A percentile compares a stretch with the other conserved stretches of the same genome.
Evolutionary conservation across 2,113 vertebrate genomes (phyloP).

Genomic region (Engystomops pustulosus): DNA sequence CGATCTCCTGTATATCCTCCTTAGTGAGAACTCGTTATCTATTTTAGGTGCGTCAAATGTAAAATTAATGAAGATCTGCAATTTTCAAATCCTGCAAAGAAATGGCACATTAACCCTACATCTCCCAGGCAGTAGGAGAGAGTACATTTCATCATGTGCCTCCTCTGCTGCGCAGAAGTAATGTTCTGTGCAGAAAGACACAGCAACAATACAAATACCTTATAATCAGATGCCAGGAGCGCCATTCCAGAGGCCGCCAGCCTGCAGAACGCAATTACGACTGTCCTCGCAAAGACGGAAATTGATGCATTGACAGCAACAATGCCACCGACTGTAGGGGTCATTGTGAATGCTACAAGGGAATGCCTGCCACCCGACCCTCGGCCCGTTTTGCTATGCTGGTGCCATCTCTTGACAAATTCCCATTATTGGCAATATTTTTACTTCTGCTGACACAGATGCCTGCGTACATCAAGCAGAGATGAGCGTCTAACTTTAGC

Average conservation of each 20-base stretch:
- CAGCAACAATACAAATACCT: not conserved
- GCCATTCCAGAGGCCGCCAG: not conserved
- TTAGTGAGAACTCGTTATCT: not conserved
- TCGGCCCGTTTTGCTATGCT: too few species aligned
- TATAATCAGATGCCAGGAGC: not conserved
- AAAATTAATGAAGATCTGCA: not conserved
- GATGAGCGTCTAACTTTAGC: constrained; percentile 22
- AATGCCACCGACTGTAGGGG: not conserved
- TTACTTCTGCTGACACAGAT: not conserved
- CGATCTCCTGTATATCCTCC: not conserved
- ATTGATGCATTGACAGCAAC: not conserved
- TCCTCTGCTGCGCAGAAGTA: not conserved
- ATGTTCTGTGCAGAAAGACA: not conserved
- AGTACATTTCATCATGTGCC: not conserved
- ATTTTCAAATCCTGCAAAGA: not conserved
- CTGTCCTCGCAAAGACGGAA: not conserved
- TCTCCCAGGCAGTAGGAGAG: not conserved
- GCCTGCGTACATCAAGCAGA: not conserved
- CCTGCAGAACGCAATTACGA: not conserved
- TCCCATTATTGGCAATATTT: not conserved
- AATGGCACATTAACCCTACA: not conserved
- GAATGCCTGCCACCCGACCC: too few species aligned
- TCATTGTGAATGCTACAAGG: not conserved
- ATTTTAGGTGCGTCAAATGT: not conserved
- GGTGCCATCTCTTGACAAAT: fast-evolving